Conservation (phyloP, 1,140 invertebrate genomes). For the Drosophila kepulauana region DNA sequence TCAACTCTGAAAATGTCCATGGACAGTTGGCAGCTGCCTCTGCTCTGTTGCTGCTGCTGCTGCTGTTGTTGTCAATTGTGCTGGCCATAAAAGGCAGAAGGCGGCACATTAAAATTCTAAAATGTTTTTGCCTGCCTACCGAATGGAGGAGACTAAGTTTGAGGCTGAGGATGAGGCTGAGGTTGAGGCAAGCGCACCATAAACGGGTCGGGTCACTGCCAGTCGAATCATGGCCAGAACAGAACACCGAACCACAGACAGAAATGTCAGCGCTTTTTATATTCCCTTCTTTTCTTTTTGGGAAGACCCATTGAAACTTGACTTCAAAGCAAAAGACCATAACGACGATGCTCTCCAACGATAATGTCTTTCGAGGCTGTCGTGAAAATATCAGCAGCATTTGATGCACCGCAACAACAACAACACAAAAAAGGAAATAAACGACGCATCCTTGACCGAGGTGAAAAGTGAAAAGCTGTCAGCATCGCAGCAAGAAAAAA, state of each 20-base stretch:
- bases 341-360: slow-evolving; percentile 34
- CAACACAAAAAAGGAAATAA: slow-evolving; percentile 4
- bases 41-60: slow-evolving; percentile 19
- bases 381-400: slow-evolving; percentile 23
- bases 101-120: slow-evolving; percentile 82
- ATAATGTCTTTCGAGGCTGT: slow-evolving; percentile 30
- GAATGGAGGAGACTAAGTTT: no score
- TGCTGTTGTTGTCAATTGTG: slow-evolving; percentile 63
- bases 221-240: slow-evolving; percentile 18
- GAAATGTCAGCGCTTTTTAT: slow-evolving; percentile 41
- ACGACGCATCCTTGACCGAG: slow-evolving; percentile 66
- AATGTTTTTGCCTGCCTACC: slow-evolving; percentile 69
- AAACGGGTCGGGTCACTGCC: slow-evolving; percentile 42
- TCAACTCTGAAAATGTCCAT: slow-evolving; percentile 37
- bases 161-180: no score
- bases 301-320: slow-evolving; percentile 15
- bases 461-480: slow-evolving; percentile 81
- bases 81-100: slow-evolving; percentile 77
- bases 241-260: slow-evolving; percentile 29
- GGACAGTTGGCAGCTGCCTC: slow-evolving; percentile 66
- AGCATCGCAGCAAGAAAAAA: slow-evolving; percentile 8
- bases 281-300: neutral
- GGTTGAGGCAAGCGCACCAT: slow-evolving; percentile 44
- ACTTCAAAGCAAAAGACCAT: slow-evolving; percentile 74
- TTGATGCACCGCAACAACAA: slow-evolving; percentile 46